phyloP scores from a whole-genome alignment of 2,797 vertebrate species.

The Hybognathus amarus region DNA sequence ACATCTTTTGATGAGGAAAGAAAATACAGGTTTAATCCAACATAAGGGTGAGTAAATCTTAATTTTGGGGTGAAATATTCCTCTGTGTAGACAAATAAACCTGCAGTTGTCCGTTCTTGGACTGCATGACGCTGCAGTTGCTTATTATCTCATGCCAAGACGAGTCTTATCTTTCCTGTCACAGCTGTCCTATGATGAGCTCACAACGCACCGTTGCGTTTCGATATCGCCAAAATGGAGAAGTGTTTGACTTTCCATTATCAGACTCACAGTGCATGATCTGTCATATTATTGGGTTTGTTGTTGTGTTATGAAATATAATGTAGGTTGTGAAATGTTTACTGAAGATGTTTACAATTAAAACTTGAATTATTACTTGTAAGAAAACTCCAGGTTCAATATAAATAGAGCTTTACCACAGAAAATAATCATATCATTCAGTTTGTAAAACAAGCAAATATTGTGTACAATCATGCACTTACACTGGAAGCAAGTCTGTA shows the following conservation, averaged over 20 bases:
- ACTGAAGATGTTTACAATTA: background rate
- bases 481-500: background rate
- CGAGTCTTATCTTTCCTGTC: conserved; percentile 6
- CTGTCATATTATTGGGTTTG: conserved; percentile 22
- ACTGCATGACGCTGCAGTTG: background rate
- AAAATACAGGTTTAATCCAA: background rate
- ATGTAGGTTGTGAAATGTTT: background rate
- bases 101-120: background rate
- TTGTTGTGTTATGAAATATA: conserved; percentile 1
- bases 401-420: background rate
- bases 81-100: background rate
- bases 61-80: background rate
- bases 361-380: background rate
- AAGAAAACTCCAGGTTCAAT: background rate
- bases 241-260: conserved; percentile 29
- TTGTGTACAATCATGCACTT: background rate
- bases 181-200: background rate
- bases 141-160: background rate
- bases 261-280: conserved; percentile 27
- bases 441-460: background rate
- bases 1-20: background rate
- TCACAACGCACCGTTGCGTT: background rate
- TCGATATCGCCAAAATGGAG: conserved; percentile 15
- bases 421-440: background rate
- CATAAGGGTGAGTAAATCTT: background rate